Evolutionary conservation across 2,113 vertebrate species (phyloP), one percentile per base, ranked within the genome.

Genomic region (Paedocypris sp.): DNA sequence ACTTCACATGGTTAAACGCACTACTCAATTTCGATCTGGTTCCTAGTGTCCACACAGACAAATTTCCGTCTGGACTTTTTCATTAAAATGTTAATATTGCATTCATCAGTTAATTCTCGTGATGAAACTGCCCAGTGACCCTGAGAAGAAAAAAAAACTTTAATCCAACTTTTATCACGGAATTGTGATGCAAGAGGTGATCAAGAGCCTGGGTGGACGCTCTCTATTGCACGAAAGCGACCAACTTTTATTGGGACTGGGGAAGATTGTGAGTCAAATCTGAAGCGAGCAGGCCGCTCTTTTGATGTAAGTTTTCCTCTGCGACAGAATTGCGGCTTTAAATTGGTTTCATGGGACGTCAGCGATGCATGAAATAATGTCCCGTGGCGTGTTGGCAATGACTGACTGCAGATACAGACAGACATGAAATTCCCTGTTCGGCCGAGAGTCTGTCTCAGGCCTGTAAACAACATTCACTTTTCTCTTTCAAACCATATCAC

Each of bases 281-380:
- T n/a, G 7, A 39, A 45, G 56, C 46, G 48, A 53, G 41, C 31
- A 81, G 67, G 41, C 66, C 45, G 73, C 70, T 23, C 78, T 69
- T 60, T 66, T 77, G 59, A 78, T 69, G 76, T 71, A 70, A 66
- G 74, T 68, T 41, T 74, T 38, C 64, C 51, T 60, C 75, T 65
- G 77, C 64, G 72, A 77, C 74, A 77, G 81, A 84, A 84, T 68
- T 67, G 66, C 79, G 73, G 77, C 66, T 61, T 77, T 85, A 83
- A 83, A 86, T 88, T 86, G 79, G 83, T 84, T 87, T 83, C 74
- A 75, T 86, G 84, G 82, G 80, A 81, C 81, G 75, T 85, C 83
- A 85, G 80, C 75, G 79, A 86, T 85, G 87, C 88, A 86, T 89
- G 84, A 89, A 89, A 90, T 89, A 81, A 90, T 87, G 85, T 85